phyloP scores from a whole-genome alignment of 2,113 vertebrate species.

The Oreochromis tanganicae region DNA sequence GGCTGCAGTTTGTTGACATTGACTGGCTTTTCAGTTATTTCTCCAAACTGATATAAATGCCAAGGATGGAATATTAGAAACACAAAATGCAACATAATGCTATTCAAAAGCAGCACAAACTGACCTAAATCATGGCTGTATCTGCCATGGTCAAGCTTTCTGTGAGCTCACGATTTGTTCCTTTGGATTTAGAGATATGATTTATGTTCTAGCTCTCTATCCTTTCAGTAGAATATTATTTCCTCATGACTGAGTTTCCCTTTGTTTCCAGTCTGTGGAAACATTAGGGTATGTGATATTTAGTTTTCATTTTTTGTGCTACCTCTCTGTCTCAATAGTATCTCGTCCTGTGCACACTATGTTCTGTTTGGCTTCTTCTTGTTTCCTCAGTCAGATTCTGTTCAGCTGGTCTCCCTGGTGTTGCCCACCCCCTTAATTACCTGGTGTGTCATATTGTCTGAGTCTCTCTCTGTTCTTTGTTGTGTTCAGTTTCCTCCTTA shows the following conservation, averaged over 20 bases:
- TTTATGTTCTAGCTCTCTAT: not conserved
- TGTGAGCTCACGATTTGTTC: not conserved
- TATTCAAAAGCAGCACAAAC: not conserved
- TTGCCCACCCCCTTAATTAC: not conserved
- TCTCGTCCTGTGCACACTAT: rapidly evolving
- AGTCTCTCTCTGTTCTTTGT: not conserved
- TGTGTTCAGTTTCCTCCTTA: not conserved
- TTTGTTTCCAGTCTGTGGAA: not conserved
- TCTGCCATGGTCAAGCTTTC: not conserved
- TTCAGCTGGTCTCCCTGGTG: not conserved
- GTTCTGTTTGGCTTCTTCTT: not conserved
- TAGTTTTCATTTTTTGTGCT: not conserved
- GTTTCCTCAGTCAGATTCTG: not conserved
- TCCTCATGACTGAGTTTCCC: not conserved
- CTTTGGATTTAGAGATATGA: not conserved
- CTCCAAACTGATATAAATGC: not conserved
- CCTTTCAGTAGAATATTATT: not conserved
- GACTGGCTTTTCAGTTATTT: not conserved
- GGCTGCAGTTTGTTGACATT: not conserved
- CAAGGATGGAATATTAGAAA: not conserved
- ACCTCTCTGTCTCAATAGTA: not conserved
- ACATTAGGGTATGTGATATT: not conserved
- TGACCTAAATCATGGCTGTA: not conserved
- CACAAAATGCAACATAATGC: not conserved
- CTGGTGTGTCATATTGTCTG: not conserved